These are phyloP conservation scores for Gibbula magus DNA, from an alignment of 2,888 invertebrate species.

Conservation along the genomic window DNA sequence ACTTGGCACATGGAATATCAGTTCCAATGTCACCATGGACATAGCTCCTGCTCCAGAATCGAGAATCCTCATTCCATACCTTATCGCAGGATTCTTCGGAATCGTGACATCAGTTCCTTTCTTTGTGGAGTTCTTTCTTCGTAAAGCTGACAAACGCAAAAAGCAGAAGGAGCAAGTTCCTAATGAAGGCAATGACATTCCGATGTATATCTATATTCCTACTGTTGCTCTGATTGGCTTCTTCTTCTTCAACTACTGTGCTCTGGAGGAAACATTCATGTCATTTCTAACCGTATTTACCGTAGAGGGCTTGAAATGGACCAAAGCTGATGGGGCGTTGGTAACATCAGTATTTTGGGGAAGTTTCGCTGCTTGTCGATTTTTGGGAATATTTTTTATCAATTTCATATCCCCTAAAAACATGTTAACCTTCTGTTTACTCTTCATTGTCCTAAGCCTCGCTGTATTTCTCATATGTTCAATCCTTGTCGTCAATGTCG, in stretches of 20 bases:
- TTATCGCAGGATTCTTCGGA: slow-evolving; percentile 44
- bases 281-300: slow-evolving; percentile 70
- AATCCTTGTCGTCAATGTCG: neutral
- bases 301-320: slow-evolving; percentile 64
- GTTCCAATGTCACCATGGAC: neutral
- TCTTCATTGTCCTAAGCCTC: neutral
- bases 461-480: neutral
- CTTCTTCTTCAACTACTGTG: slow-evolving; percentile 72
- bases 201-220: slow-evolving; percentile 45
- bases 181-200: slow-evolving; percentile 25
- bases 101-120: slow-evolving; percentile 36
- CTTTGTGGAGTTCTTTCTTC: slow-evolving; percentile 36
- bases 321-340: slow-evolving; percentile 63
- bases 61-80: slow-evolving; percentile 41
- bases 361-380: slow-evolving; percentile 72
- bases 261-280: slow-evolving; percentile 73
- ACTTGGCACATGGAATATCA: neutral
- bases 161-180: slow-evolving; percentile 15
- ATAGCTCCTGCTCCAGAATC: slow-evolving; percentile 27
- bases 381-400: slow-evolving; percentile 70
- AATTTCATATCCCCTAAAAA: slow-evolving; percentile 64
- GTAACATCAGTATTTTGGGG: slow-evolving; percentile 75
- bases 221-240: slow-evolving; percentile 67
- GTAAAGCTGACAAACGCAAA: slow-evolving; percentile 21
- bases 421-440: slow-evolving; percentile 47